Base-by-base conservation (phyloP, 2,888 invertebrate genomes). In the Mycalesis mineus region DNA sequence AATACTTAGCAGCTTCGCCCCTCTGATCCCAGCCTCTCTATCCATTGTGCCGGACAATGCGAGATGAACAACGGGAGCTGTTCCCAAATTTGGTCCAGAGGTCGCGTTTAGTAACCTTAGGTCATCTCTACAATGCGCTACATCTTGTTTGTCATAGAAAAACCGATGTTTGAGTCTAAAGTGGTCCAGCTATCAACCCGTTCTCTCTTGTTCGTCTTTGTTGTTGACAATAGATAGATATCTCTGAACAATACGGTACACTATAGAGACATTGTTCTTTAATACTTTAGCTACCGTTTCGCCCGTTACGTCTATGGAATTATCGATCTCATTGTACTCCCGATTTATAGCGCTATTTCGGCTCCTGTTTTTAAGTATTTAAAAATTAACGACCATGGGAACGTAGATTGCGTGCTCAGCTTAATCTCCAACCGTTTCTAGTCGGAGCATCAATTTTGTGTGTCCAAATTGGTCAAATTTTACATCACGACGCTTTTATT, bases 1-100 rank as follows among this genome's bases (percentile, higher is more conserved):
- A 78, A 84, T 88, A 87, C 88, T 88, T 88, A 87, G 84, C 86
- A 82, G 80, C 80, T 78, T 86, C 84, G 79, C 84, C 88, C 88
- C 84, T 86, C 78, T 65, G 80, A 84, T 84, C 75, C 71, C 76
- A 72, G 81, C 82, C 71, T 77, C 79, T 82, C 75, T 77, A 60
- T 72, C 73, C 72, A 78, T 85, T 83, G 82, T 86, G 68, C 66
- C 62, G 58, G 64, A 78, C 77, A 78, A 77, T 78, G 71, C 64
- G 78, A 75, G 74, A 78, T 68, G 69, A 69, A 68, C 68, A 66
- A 65, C 67, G 66, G 70, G 61, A 66, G 69, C 71, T 69, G 68
- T 75, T 71, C 69, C 74, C 71, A 71, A 80, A 76, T 75, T 73
- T 71, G 81, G 80, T 80, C 77, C 80, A 78, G 75, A 86, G 88